A percentile compares a stretch with the other conserved stretches of the same genome.
Conservation (phyloP, 2,888 invertebrate genomes). For the Protophormia terraenovae region DNA sequence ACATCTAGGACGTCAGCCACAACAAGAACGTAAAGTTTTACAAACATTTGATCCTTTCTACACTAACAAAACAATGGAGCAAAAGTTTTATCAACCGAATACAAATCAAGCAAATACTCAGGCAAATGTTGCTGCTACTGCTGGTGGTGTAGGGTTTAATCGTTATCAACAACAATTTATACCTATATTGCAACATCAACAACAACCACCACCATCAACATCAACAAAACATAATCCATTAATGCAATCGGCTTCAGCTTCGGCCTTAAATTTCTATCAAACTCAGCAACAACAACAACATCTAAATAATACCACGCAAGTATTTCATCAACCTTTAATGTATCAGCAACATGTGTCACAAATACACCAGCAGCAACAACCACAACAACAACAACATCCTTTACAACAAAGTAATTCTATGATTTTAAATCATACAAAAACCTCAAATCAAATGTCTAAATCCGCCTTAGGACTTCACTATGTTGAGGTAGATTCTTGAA, state of each 20-base stretch:
- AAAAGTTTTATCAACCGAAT: conserved; percentile 65
- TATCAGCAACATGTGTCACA: conserved; percentile 56
- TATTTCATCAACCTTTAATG: conserved; percentile 53
- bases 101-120: conserved; percentile 36
- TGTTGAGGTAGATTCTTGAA: conserved; percentile 79
- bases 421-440: conserved; percentile 77
- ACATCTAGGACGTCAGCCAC: too few relatives aligned
- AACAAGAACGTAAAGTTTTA: conserved; percentile 76
- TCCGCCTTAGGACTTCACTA: conserved; percentile 78
- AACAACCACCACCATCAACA: conserved; percentile 60
- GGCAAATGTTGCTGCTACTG: conserved; percentile 39
- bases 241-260: conserved; percentile 72
- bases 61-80: conserved; percentile 70
- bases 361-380: conserved; percentile 34
- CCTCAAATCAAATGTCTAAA: conserved; percentile 78
- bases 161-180: conserved; percentile 58
- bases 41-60: conserved; percentile 80
- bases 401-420: conserved; percentile 77
- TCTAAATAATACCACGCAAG: conserved; percentile 62
- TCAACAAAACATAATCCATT: conserved; percentile 73
- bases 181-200: conserved; percentile 48
- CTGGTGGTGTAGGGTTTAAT: conserved; percentile 39
- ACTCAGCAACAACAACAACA: conserved; percentile 69
- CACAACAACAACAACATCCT: conserved; percentile 53
- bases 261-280: conserved; percentile 68